A percentile compares a stretch with the other conserved stretches of the same genome.
Conservation (phyloP, 2,888 invertebrate genomes). For the Linnaemya vulpina region DNA sequence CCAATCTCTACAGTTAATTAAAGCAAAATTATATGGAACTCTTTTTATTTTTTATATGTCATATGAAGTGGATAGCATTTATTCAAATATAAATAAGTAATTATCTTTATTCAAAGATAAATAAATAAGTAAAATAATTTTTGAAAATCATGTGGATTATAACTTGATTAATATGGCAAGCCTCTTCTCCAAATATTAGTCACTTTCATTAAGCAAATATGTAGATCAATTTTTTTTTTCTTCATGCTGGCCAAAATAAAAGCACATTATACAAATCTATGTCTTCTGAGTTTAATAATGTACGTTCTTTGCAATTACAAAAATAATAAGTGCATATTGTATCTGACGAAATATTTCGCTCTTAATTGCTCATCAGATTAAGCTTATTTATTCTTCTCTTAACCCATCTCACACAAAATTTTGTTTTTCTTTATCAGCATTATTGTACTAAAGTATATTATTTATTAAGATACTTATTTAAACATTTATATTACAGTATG, state of each 20-base stretch:
- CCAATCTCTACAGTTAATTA: no score
- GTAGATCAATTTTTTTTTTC: background rate
- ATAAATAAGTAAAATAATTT: no score
- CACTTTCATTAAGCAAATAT: background rate
- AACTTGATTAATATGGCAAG: no score
- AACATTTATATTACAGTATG: conserved; percentile 59
- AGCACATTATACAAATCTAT: conserved; percentile 6
- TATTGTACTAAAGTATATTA: conserved; percentile 57
- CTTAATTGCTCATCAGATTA: background rate
- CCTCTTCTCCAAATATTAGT: no score
- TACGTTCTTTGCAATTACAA: background rate
- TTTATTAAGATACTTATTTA: conserved; percentile 67
- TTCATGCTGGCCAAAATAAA: conserved; percentile 40
- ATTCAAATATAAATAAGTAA: no score
- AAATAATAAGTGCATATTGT: conserved; percentile 8
- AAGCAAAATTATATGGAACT: no score
- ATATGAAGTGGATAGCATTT: no score
- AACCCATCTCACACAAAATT: conserved; percentile 24
- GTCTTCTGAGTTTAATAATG: conserved; percentile 9
- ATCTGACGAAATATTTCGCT: background rate
- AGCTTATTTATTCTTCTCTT: background rate
- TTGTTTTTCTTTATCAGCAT: conserved; percentile 53
- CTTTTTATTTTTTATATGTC: no score
- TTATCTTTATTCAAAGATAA: no score
- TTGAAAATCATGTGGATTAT: no score